Evolutionary conservation across 2,888 invertebrate species (phyloP).

Genomic region (Teleogryllus oceanicus): DNA sequence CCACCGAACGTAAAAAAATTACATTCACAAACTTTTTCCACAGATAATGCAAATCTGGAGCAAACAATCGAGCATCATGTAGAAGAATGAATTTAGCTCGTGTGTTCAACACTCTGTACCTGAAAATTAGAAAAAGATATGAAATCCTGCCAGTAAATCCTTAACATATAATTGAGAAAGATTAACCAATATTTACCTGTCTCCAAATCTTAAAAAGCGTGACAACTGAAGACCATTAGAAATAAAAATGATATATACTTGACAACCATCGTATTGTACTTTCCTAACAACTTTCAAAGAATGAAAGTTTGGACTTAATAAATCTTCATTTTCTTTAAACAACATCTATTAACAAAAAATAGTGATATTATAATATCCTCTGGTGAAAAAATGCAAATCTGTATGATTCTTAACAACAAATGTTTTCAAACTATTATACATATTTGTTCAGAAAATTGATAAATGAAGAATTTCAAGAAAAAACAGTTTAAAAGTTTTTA

Average conservation of each 20-base stretch:
- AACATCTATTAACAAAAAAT: constrained; percentile 50
- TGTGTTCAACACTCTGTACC: constrained; percentile 66
- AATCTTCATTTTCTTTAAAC: constrained; percentile 62
- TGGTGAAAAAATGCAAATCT: too few relatives aligned
- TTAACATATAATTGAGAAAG: not conserved
- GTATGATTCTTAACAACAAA: too few relatives aligned
- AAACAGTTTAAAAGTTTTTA: too few relatives aligned
- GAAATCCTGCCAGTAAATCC: not conserved
- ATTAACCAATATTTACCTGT: constrained; percentile 52
- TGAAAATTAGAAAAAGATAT: constrained; percentile 43
- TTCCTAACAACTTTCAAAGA: constrained; percentile 57
- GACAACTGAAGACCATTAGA: constrained; percentile 67
- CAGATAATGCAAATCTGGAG: constrained; percentile 62
- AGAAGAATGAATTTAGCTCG: constrained; percentile 67
- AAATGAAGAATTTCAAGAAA: too few relatives aligned
- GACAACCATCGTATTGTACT: constrained; percentile 62
- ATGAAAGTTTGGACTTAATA: constrained; percentile 58
- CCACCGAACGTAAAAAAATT: constrained; percentile 63
- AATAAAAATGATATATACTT: constrained; percentile 66
- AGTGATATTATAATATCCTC: too few relatives aligned
- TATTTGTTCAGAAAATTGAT: too few relatives aligned
- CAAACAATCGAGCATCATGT: constrained; percentile 65
- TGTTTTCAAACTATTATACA: too few relatives aligned
- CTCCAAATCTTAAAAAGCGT: constrained; percentile 65
- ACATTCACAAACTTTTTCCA: constrained; percentile 76